Conservation (phyloP, 2,797 vertebrate species). For the Podarcis lilfordi region DNA sequence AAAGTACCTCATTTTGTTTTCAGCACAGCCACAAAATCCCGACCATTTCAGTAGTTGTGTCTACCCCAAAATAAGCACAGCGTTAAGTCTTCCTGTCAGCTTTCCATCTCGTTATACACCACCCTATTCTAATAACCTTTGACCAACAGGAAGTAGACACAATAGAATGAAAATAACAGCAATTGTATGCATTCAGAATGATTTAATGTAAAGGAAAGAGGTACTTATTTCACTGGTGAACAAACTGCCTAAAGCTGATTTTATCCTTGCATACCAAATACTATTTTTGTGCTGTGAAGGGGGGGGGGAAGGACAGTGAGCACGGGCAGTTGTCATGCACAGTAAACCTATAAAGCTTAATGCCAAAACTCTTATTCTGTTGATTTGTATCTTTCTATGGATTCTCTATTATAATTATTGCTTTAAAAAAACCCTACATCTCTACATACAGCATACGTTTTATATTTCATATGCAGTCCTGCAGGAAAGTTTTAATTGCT, state of each 20-base stretch:
- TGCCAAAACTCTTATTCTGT: not conserved
- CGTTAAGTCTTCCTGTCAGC: slow-evolving; percentile 80
- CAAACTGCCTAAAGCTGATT: not conserved
- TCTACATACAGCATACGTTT: not conserved
- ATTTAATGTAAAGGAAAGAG: slow-evolving; percentile 68
- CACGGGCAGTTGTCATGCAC: not conserved
- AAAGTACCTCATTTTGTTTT: slow-evolving; percentile 69
- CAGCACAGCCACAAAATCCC: slow-evolving; percentile 52
- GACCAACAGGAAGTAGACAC: slow-evolving; percentile 96
- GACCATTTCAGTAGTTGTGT: slow-evolving; percentile 70
- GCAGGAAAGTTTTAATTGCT: not conserved
- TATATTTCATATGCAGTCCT: not conserved
- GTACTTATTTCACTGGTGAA: slow-evolving; percentile 42
- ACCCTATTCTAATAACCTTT: slow-evolving; percentile 92
- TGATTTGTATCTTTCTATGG: not conserved
- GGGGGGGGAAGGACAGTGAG: not conserved
- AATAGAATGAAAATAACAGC: slow-evolving; percentile 95
- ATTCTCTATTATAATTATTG: not conserved
- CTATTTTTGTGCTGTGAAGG: not conserved
- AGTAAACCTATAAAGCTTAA: not conserved
- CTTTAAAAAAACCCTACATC: rapidly evolving
- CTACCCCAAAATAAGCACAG: slow-evolving; percentile 72
- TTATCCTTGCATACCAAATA: not conserved
- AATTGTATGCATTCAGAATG: slow-evolving; percentile 63
- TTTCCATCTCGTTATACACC: slow-evolving; percentile 84